Percentiles rank a stretch among this genome's conserved stretches.
phyloP scores from a whole-genome alignment of 2,113 vertebrate genomes.

The Colossoma macropomum region DNA sequence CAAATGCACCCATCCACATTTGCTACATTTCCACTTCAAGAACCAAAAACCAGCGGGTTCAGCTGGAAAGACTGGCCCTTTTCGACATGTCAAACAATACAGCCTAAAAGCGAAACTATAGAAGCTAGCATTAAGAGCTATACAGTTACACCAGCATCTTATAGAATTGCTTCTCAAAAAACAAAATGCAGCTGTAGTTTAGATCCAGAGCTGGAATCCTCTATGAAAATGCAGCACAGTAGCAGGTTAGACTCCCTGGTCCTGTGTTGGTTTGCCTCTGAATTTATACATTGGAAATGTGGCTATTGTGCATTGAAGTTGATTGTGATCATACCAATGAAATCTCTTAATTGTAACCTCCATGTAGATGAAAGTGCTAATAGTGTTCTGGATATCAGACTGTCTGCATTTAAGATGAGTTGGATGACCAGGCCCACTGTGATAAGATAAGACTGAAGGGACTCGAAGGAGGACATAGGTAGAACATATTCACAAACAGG shows the following conservation, averaged over 20 bases:
- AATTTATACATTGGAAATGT: too few relatives aligned
- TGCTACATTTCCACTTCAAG: background rate
- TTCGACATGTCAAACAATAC: too few relatives aligned
- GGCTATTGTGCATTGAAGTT: too few relatives aligned
- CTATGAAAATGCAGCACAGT: background rate
- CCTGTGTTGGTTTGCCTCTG: background rate
- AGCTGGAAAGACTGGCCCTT: background rate
- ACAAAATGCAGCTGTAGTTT: background rate
- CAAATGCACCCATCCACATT: background rate
- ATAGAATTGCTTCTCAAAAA: background rate
- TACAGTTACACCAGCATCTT: background rate
- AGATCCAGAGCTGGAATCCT: background rate
- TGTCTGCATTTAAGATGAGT: too few relatives aligned
- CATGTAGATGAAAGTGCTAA: too few relatives aligned
- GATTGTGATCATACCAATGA: too few relatives aligned
- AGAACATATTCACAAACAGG: too few relatives aligned
- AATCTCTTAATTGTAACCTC: too few relatives aligned
- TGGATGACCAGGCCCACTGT: too few relatives aligned
- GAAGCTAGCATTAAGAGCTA: background rate
- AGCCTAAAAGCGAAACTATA: background rate
- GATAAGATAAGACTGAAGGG: too few relatives aligned
- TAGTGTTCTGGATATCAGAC: too few relatives aligned
- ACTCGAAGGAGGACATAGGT: too few relatives aligned
- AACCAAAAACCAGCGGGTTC: background rate
- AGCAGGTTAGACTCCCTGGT: background rate